A percentile compares a stretch with the other conserved stretches of the same genome.
phyloP scores from a whole-genome alignment of 2,888 invertebrate genomes.

The Catocala sponsa region DNA sequence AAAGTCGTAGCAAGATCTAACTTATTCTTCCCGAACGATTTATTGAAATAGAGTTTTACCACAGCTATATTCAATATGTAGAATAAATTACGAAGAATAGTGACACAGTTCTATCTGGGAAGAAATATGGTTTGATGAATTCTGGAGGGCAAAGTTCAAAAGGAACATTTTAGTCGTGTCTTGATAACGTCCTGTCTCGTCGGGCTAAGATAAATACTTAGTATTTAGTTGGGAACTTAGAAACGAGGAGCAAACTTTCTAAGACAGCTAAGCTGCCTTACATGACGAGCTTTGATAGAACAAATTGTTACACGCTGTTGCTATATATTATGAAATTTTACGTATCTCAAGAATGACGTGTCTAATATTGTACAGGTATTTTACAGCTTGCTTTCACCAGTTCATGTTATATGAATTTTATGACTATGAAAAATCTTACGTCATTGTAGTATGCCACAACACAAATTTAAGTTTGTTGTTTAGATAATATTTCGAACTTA shows the following conservation, averaged over 20 bases:
- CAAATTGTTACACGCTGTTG: slow-evolving; percentile 16
- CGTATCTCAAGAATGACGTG: too few species aligned
- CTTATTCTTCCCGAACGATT: slow-evolving; percentile 42
- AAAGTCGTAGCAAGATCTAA: slow-evolving; percentile 37
- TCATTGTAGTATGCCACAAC: too few species aligned
- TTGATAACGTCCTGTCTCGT: slow-evolving; percentile 43
- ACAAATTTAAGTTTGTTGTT: too few species aligned
- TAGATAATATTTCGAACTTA: too few species aligned
- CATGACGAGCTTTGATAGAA: neutral
- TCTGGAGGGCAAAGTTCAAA: slow-evolving; percentile 37
- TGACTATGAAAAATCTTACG: too few species aligned
- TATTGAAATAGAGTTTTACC: slow-evolving; percentile 42
- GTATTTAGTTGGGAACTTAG: slow-evolving; percentile 43
- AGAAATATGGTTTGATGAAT: slow-evolving; percentile 35
- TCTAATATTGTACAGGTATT: neutral
- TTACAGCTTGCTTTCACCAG: neutral
- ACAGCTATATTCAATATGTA: slow-evolving; percentile 38
- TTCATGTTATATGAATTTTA: too few species aligned
- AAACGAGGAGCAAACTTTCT: slow-evolving; percentile 35
- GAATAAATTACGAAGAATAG: slow-evolving; percentile 38
- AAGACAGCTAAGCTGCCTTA: slow-evolving; percentile 16
- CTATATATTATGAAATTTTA: neutral
- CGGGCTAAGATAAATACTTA: slow-evolving; percentile 39
- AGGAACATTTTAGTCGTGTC: slow-evolving; percentile 29
- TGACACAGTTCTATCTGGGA: slow-evolving; percentile 30